Evolutionary conservation across 2,888 invertebrate genomes (phyloP), one percentile per base, ranked within the genome.

Genomic region (Peribatodes rhomboidaria): DNA sequence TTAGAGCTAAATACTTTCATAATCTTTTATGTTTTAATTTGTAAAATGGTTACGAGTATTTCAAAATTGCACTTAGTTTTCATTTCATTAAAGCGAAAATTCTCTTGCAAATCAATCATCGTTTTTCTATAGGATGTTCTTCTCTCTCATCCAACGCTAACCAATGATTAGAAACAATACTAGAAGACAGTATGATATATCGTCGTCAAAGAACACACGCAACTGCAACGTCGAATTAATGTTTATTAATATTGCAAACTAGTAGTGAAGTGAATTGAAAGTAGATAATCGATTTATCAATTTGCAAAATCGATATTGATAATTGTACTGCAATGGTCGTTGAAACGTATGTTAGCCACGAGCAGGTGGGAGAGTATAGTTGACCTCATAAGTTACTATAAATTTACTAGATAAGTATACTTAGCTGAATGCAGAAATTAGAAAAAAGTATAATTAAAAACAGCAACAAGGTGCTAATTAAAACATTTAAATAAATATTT

Each of bases 221-320:
- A 66, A 62, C 54, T 56, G 67, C 27, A 42, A 42, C 16, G 59
- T 73, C 67, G 70, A 72, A 69, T 67, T 58, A 64, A 71, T 67
- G 37, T 65, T 59, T 60, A 69, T 74, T 72, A 72, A 69, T 55
- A 73, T 71, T 59, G 64, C 71, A 71, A 72, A 71, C 66, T 67
- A 53, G 46, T 44, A 63, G 74, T 76, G 61, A 54, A 60, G 46
- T 54, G 62, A 69, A 33, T 77, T 80, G 81, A 80, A 80, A 75
- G 72, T 74, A 67, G 70, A 77, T 79, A 77, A 79, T 81, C 74
- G 77, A 73, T 79, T 77, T 76, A 65, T 65, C 56, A 60, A 60
- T 60, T 56, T 55, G 56, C 37, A 46, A 33, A 50, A 65, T 61
- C 52, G 56, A 61, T 73, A 76, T 73, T 67, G 68, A 62, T 64